Evolutionary conservation across 2,888 invertebrate genomes (phyloP).

Genomic region (Pardosa pseudoannulata): DNA sequence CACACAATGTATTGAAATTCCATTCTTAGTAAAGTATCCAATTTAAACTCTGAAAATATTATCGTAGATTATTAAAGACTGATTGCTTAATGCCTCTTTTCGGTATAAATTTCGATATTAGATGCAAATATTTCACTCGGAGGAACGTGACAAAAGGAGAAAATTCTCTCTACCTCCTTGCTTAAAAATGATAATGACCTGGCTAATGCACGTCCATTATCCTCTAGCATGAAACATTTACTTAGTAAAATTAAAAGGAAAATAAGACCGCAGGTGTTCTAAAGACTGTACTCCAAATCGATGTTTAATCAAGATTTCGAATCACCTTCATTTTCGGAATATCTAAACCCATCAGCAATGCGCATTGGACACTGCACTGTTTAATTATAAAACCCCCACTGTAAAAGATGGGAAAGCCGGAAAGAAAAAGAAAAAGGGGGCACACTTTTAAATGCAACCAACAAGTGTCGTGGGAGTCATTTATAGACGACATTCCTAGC

Average conservation of each 20-base stretch:
- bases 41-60: too few species aligned
- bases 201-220: neutral
- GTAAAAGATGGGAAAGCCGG: neutral
- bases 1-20: too few species aligned
- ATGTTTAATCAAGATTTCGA: neutral
- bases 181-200: neutral
- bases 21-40: too few species aligned
- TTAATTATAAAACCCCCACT: conserved; percentile 39
- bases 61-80: too few species aligned
- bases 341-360: neutral
- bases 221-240: neutral
- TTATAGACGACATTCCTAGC: conserved; percentile 22
- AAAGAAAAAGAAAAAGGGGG: neutral
- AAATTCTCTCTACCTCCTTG: too few species aligned
- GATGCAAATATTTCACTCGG: too few species aligned
- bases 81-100: too few species aligned
- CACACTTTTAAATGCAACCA: conserved; percentile 30
- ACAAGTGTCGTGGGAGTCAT: conserved; percentile 59
- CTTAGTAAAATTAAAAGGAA: neutral
- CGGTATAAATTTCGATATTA: too few species aligned
- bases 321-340: neutral
- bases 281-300: neutral
- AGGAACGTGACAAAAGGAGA: too few species aligned
- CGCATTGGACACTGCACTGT: conserved; percentile 29
- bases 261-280: neutral